Percentiles rank a stretch among this genome's conserved stretches.
phyloP scores from a whole-genome alignment of 1,140 invertebrate genomes.

The Zaprionus gabonicus region DNA sequence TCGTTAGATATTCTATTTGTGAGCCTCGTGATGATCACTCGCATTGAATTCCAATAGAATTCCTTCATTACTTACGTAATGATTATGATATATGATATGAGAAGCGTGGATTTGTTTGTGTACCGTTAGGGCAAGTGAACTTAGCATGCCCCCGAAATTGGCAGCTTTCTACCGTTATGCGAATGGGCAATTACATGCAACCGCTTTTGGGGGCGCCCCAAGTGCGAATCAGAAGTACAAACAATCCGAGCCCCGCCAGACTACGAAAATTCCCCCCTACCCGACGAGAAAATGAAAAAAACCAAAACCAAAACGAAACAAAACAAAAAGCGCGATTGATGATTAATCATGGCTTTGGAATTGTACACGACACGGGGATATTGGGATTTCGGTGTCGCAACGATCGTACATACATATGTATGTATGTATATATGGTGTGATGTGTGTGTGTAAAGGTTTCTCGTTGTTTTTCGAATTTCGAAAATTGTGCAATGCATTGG shows the following conservation, averaged over 20 bases:
- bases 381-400: slow-evolving; percentile 1
- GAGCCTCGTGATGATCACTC: slow-evolving; percentile 5
- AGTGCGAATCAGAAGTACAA: slow-evolving; percentile 66
- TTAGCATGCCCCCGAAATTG: slow-evolving; percentile 41
- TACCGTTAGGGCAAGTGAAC: slow-evolving; percentile 32
- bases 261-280: not conserved
- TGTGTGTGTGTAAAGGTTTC: slow-evolving; percentile 13
- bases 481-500: slow-evolving; percentile 33
- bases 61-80: not conserved
- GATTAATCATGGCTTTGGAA: slow-evolving; percentile 8
- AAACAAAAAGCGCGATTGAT: slow-evolving; percentile 22
- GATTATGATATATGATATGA: not conserved
- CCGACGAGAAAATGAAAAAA: not conserved
- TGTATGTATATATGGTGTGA: not conserved
- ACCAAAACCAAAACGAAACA: slow-evolving; percentile 6
- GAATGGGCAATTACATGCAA: slow-evolving; percentile 42
- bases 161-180: slow-evolving; percentile 71
- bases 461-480: slow-evolving; percentile 26
- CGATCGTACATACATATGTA: not conserved
- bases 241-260: slow-evolving; percentile 5
- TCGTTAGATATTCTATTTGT: slow-evolving; percentile 31
- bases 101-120: not conserved
- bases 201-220: slow-evolving; percentile 33
- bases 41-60: not conserved
- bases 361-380: slow-evolving; percentile 3